Conservation (phyloP, 2,113 vertebrate genomes). For the Aix galericulata region DNA sequence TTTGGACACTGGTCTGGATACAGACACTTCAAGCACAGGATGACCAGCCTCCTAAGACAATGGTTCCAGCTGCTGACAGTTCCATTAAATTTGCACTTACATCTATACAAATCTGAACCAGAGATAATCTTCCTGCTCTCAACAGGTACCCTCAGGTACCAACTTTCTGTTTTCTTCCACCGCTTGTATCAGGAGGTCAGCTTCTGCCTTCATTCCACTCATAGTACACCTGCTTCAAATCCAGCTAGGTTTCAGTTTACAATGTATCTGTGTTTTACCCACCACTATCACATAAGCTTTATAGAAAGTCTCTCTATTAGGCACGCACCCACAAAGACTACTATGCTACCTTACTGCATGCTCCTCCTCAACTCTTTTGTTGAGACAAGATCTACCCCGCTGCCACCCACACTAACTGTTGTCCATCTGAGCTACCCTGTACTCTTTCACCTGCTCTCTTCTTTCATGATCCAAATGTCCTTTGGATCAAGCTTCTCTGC, state of each 20-base stretch:
- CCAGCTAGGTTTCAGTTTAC: neutral
- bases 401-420: neutral
- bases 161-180: neutral
- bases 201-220: neutral
- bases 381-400: neutral
- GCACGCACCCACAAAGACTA: neutral
- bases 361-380: neutral
- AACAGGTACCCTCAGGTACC: neutral
- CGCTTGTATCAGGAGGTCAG: neutral
- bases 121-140: neutral
- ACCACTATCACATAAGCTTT: neutral
- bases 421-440: neutral
- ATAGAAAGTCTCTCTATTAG: neutral
- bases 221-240: neutral
- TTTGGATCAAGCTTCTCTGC: neutral
- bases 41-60: neutral
- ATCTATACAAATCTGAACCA: neutral
- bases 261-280: neutral
- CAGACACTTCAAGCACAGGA: neutral
- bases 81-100: neutral
- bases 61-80: neutral
- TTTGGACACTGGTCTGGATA: neutral
- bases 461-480: neutral
- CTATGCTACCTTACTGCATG: neutral
- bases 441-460: neutral